These are phyloP conservation scores for Eonycteris spelaea DNA, from an alignment of 2,113 vertebrate species.

Conservation along the genomic window DNA sequence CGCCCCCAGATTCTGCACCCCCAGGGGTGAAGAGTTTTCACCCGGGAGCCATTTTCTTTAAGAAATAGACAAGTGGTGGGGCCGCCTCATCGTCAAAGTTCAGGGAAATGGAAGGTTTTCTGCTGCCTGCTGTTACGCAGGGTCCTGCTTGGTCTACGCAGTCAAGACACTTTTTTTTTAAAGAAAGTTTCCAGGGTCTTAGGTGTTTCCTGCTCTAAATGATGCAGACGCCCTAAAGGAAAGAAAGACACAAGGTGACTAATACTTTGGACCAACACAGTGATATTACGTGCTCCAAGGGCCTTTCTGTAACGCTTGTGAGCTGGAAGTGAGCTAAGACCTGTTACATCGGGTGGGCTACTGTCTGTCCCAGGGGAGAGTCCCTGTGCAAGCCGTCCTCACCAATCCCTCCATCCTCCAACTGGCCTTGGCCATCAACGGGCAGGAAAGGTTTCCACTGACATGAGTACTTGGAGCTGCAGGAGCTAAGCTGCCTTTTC, in stretches of 20 bases:
- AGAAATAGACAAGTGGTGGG: background rate
- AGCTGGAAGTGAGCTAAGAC: constrained; percentile 61
- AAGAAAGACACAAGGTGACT: constrained; percentile 51
- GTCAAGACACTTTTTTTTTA: background rate
- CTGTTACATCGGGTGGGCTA: constrained; percentile 44
- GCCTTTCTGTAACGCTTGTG: constrained; percentile 33
- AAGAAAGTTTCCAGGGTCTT: constrained; percentile 48
- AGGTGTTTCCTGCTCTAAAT: constrained; percentile 55
- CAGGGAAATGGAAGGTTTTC: constrained; percentile 45
- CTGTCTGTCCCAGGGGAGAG: constrained; percentile 65
- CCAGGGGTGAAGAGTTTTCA: background rate
- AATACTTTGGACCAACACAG: background rate
- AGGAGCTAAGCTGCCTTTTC: constrained; percentile 24
- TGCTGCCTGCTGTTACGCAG: constrained; percentile 38
- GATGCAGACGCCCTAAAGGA: constrained; percentile 51
- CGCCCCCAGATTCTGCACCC: background rate
- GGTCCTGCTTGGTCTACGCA: constrained; percentile 16
- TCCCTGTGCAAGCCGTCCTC: background rate
- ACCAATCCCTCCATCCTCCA: background rate
- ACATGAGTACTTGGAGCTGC: constrained; percentile 37
- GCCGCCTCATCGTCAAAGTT: background rate
- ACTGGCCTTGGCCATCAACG: background rate
- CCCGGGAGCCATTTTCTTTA: background rate
- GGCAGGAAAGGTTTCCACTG: constrained; percentile 54
- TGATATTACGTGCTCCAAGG: constrained; percentile 40